These are phyloP conservation scores for Leptinotarsa lineolata DNA, from an alignment of 1,140 invertebrate species.

Conservation along the genomic window DNA sequence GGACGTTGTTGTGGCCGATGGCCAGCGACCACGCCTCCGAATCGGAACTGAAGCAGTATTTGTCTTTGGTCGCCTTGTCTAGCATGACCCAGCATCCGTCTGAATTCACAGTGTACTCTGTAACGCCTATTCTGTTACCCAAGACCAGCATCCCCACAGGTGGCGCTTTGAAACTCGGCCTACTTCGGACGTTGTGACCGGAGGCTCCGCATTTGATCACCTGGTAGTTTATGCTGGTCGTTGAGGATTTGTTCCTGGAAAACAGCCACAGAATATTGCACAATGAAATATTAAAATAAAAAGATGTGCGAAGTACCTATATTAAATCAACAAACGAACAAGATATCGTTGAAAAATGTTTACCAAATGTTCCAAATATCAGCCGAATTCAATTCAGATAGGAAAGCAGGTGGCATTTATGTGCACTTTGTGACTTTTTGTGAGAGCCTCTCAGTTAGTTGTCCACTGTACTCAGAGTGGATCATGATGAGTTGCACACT, in stretches of 20 bases:
- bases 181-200: slow-evolving; percentile 77
- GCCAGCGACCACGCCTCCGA: slow-evolving; percentile 80
- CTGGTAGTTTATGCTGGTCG: slow-evolving; percentile 34
- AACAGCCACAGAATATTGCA: background rate
- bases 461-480: no score
- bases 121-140: slow-evolving; percentile 71
- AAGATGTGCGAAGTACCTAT: no score
- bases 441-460: no score
- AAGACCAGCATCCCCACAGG: slow-evolving; percentile 77
- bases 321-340: no score
- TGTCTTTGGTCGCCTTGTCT: slow-evolving; percentile 65
- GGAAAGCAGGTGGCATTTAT: no score
- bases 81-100: slow-evolving; percentile 74
- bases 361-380: no score
- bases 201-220: slow-evolving; percentile 82
- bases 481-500: no score
- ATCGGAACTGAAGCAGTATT: slow-evolving; percentile 71
- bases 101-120: slow-evolving; percentile 69
- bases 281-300: background rate
- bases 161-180: slow-evolving; percentile 74
- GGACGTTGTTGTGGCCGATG: slow-evolving; percentile 67
- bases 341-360: no score
- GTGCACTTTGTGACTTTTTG: no score
- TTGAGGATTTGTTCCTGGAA: slow-evolving; percentile 32
- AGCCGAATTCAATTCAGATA: no score